A percentile compares a stretch with the other conserved stretches of the same genome.
Evolutionary conservation across 1,140 invertebrate genomes (phyloP).

Genomic region (Caenorhabditis remanei): DNA sequence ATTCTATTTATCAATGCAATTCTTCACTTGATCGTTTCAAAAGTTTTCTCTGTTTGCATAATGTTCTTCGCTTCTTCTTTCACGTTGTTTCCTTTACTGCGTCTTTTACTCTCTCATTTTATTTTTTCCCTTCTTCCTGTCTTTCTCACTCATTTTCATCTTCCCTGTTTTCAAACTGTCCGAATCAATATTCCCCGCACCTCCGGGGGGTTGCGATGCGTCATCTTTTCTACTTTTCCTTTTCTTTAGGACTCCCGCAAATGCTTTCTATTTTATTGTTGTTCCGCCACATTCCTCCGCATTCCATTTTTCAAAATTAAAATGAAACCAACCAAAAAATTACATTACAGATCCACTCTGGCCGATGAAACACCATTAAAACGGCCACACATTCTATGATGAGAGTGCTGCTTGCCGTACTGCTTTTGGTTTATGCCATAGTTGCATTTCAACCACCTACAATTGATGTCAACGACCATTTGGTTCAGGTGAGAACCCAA

Average conservation of each 20-base stretch:
- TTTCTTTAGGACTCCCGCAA: background rate
- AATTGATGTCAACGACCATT: background rate
- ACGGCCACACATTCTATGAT: background rate
- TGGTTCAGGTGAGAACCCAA: background rate
- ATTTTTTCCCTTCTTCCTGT: background rate
- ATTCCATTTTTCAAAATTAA: background rate
- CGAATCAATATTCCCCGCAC: constrained; percentile 42
- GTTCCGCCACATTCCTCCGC: background rate
- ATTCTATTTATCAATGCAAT: background rate
- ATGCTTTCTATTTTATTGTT: constrained; percentile 49
- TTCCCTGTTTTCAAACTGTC: constrained; percentile 38
- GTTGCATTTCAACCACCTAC: background rate
- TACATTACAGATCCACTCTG: constrained; percentile 20
- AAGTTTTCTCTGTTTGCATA: constrained; percentile 30
- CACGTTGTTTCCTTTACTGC: background rate
- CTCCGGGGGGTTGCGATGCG: constrained; percentile 31
- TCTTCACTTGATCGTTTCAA: constrained; percentile 18
- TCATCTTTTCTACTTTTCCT: constrained; percentile 30
- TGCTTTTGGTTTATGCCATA: background rate
- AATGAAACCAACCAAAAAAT: background rate
- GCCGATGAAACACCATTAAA: constrained; percentile 9
- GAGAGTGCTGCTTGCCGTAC: background rate
- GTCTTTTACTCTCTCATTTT: background rate
- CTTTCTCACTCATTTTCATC: constrained; percentile 18
- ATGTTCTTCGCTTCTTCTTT: constrained; percentile 7